These are phyloP conservation scores for Eupithecia vulgata DNA, from an alignment of 2,888 invertebrate genomes.

Conservation along the genomic window DNA sequence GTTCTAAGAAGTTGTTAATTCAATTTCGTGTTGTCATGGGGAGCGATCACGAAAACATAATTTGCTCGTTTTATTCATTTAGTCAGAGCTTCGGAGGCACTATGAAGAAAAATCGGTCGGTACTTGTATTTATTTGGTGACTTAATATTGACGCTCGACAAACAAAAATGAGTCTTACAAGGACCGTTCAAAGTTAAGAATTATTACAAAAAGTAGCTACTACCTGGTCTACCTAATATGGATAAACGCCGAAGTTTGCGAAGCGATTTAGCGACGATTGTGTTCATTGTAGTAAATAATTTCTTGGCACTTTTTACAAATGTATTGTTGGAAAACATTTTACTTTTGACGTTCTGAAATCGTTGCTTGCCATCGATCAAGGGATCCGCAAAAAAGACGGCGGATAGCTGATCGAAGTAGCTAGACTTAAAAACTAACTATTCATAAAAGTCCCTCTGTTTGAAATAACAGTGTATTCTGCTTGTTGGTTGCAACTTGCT, in stretches of 20 bases:
- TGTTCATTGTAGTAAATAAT: background rate
- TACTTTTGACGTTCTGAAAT: no score
- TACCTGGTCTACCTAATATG: background rate
- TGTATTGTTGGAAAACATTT: no score
- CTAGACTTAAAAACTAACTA: background rate
- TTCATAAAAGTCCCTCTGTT: background rate
- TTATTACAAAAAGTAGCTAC: background rate
- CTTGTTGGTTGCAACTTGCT: background rate
- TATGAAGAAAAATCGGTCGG: background rate
- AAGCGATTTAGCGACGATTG: background rate
- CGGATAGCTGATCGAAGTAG: background rate
- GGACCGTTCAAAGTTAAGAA: background rate
- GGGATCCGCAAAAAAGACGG: no score
- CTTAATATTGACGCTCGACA: background rate
- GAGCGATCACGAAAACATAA: constrained; percentile 7
- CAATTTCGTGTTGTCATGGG: background rate
- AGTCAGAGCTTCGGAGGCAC: background rate
- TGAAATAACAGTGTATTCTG: background rate
- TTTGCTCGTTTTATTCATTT: background rate
- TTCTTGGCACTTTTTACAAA: background rate
- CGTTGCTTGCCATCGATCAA: no score
- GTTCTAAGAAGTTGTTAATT: constrained; percentile 13
- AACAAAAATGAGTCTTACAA: background rate
- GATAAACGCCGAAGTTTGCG: background rate
- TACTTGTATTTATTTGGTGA: background rate